phyloP scores from a whole-genome alignment of 1,140 invertebrate genomes.

The Pteromalus puparum region DNA sequence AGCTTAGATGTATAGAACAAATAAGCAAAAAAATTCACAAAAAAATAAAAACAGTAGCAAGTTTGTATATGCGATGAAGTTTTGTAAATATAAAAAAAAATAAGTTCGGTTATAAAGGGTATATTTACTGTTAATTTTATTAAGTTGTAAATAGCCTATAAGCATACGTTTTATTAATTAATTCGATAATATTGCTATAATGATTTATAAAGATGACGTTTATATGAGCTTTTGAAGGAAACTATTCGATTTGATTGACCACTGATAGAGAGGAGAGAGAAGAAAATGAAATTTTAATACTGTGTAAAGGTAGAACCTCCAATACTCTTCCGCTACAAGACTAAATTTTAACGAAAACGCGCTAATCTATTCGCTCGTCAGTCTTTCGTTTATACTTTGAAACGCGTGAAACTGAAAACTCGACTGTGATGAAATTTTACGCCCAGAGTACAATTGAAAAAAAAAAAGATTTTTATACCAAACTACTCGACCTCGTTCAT shows the following conservation, averaged over 20 bases:
- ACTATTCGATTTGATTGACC: not conserved
- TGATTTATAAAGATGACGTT: constrained; percentile 26
- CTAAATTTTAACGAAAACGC: not conserved
- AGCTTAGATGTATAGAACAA: not conserved
- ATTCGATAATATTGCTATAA: constrained; percentile 33
- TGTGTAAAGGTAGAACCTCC: constrained; percentile 27
- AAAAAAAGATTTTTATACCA: not conserved
- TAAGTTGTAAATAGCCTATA: constrained; percentile 51
- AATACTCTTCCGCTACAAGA: constrained; percentile 4
- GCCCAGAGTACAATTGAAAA: constrained; percentile 31
- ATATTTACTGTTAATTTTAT: constrained; percentile 46
- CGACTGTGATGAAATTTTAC: constrained; percentile 38
- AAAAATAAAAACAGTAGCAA: constrained; percentile 39
- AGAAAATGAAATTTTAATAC: constrained; percentile 28
- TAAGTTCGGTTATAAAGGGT: constrained; percentile 42
- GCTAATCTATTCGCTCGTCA: not conserved
- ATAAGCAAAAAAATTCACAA: constrained; percentile 26
- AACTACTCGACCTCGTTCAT: not conserved
- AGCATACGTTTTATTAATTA: constrained; percentile 38
- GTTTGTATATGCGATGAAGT: constrained; percentile 45
- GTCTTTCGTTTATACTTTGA: not conserved
- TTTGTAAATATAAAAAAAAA: constrained; percentile 46
- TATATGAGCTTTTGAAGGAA: constrained; percentile 25
- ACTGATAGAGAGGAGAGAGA: not conserved
- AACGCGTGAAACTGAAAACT: not conserved